Conservation (phyloP, 2,113 vertebrate species). For the Okapia johnstoni region DNA sequence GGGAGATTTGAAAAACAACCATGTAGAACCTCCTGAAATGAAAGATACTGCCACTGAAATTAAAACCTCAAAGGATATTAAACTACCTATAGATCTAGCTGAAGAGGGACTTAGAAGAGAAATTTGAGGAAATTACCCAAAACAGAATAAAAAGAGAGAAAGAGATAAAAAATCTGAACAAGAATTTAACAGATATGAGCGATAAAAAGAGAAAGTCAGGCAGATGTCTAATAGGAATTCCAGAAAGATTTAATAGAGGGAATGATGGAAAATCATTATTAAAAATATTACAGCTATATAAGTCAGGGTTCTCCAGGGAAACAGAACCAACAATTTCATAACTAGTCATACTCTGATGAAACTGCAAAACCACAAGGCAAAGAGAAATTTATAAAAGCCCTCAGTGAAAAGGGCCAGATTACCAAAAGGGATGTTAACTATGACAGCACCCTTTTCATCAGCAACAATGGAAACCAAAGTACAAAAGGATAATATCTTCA, state of each 20-base stretch:
- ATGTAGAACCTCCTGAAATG: not conserved
- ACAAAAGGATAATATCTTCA: not conserved
- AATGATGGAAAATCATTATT: not conserved
- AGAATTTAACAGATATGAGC: not conserved
- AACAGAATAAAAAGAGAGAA: not conserved
- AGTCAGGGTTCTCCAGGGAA: not conserved
- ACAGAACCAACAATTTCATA: not conserved
- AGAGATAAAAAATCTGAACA: not conserved
- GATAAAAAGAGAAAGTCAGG: not conserved
- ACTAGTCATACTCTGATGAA: not conserved
- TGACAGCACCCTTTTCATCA: not conserved
- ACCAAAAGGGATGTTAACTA: not conserved
- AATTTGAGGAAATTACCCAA: not conserved
- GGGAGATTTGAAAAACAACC: not conserved
- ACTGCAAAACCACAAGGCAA: not conserved
- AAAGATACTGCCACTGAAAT: not conserved
- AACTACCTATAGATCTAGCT: not conserved
- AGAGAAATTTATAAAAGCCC: not conserved
- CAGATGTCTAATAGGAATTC: not conserved
- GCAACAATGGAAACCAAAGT: not conserved
- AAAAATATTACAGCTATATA: not conserved
- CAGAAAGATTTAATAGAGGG: not conserved
- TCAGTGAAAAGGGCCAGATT: not conserved
- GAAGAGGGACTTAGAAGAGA: not conserved
- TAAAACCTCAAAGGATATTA: constrained; percentile 32